Evolutionary conservation across 2,113 vertebrate genomes (phyloP), one percentile per base, ranked within the genome.

Genomic region (Mystacornis crossleyi): DNA sequence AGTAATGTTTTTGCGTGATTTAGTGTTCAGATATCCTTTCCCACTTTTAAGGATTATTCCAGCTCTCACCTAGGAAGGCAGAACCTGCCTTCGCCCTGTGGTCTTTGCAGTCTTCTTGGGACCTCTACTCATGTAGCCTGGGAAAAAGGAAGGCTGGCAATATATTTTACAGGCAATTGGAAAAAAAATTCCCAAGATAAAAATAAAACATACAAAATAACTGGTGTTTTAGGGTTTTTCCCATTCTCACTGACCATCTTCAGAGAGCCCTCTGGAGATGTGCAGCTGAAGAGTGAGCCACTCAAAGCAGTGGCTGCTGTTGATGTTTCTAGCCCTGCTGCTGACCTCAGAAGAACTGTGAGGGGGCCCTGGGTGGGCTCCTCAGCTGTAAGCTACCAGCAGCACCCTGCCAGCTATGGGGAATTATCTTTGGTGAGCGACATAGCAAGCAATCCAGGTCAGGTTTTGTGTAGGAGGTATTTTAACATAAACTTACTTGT

Each of bases 81-180:
- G 62, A 40, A 57, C 28, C n/a, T 65, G 36, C 64, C 57, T 90
- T 93, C 80, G 26, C 21, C 29, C 34, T 64, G 23, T 10, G 12
- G 47, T 83, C 36, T 83, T 67, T 81, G 50, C n/a, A 74, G 38
- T 33, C 33, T 78, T 69, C 62, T 70, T 73, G n/a, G n/a, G 67
- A 84, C 47, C 12, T 55, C 31, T 1, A 12, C 14, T 45, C 3
- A 4, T 0, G 2, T 0, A 0, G 6, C 21, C 36, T 43, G 42
- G 29, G 26, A 81, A 69, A 50, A 67, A 69, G 19, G n/a, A 72
- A 78, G 45, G 10, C 38, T 79, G 15, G 47, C 40, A 91, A 67
- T 11, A 5, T 60, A 48, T 86, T 86, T 75, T 82, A 36, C 2
- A 18, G 20, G 14, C 54, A 73, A 13, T 3, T 65, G 18, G 18